Percentiles rank a stretch among this genome's conserved stretches.
These are phyloP conservation scores for Pipa parva DNA, from an alignment of 2,113 vertebrate species.

Conservation along the genomic window DNA sequence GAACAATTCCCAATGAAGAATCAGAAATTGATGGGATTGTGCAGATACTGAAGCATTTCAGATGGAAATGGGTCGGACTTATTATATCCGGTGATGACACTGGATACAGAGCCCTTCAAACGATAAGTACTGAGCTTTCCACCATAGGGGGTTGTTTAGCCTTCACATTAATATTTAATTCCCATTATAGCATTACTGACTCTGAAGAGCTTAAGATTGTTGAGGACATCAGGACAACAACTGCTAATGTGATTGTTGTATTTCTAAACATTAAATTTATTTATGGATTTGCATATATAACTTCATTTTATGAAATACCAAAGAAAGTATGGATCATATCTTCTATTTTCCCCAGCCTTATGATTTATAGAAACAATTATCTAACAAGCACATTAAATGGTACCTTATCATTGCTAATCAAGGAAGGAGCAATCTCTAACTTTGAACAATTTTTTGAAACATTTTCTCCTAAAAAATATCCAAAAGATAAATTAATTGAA, in stretches of 20 bases:
- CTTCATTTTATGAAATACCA: background rate
- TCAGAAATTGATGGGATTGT: too few species aligned
- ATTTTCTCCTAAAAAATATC: background rate
- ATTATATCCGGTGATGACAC: too few species aligned
- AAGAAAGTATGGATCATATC: background rate
- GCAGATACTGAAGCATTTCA: too few species aligned
- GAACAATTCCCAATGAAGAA: too few species aligned
- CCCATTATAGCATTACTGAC: background rate
- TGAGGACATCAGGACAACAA: background rate
- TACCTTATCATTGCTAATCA: background rate
- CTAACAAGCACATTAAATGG: background rate
- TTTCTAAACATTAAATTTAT: background rate
- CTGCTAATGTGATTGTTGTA: background rate
- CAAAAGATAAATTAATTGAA: background rate
- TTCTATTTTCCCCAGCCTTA: background rate
- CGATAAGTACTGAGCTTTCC: background rate
- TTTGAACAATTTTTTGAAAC: background rate
- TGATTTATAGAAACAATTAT: background rate
- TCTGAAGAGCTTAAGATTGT: background rate
- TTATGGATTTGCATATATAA: background rate
- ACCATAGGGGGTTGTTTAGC: background rate
- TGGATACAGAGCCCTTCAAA: background rate
- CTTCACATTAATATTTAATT: background rate
- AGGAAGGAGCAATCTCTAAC: background rate
- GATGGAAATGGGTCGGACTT: too few species aligned